phyloP scores from a whole-genome alignment of 1,140 invertebrate species.

The Sycophila sp. region DNA sequence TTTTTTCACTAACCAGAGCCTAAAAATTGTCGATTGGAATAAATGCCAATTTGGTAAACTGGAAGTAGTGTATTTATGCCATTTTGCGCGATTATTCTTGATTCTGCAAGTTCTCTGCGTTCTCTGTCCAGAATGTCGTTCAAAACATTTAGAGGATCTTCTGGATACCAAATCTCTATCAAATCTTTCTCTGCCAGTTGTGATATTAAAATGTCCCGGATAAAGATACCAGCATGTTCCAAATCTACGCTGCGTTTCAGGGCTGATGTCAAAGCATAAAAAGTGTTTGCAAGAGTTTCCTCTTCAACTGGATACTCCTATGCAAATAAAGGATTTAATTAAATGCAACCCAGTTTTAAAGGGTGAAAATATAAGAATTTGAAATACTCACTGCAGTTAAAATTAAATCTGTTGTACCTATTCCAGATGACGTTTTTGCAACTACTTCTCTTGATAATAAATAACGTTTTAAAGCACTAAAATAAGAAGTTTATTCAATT shows the following conservation, averaged over 20 bases:
- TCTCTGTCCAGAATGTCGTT: slow-evolving; percentile 70
- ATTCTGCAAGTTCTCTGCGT: slow-evolving; percentile 72
- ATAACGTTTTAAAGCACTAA: slow-evolving; percentile 72
- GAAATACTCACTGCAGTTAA: slow-evolving; percentile 73
- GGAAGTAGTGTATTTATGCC: slow-evolving; percentile 83
- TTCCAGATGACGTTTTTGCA: slow-evolving; percentile 74
- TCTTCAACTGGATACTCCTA: slow-evolving; percentile 81
- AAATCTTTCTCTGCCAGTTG: slow-evolving; percentile 84
- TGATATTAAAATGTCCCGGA: slow-evolving; percentile 87
- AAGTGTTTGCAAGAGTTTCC: slow-evolving; percentile 76
- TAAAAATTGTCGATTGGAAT: slow-evolving; percentile 82
- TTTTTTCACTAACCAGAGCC: slow-evolving; percentile 75
- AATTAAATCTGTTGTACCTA: slow-evolving; percentile 87
- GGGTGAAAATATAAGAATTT: not conserved
- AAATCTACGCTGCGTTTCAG: slow-evolving; percentile 66
- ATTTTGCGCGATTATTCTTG: slow-evolving; percentile 80
- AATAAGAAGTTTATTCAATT: slow-evolving; percentile 46
- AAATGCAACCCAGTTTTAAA: too few species aligned
- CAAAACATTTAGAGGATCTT: slow-evolving; percentile 79
- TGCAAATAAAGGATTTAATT: slow-evolving; percentile 50
- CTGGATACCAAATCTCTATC: slow-evolving; percentile 82
- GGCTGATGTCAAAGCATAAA: slow-evolving; percentile 85
- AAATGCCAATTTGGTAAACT: slow-evolving; percentile 86
- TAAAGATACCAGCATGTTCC: slow-evolving; percentile 74
- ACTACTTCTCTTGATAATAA: slow-evolving; percentile 75